Base-by-base conservation (phyloP, 2,113 vertebrate genomes). In the Lamprotornis superbus region DNA sequence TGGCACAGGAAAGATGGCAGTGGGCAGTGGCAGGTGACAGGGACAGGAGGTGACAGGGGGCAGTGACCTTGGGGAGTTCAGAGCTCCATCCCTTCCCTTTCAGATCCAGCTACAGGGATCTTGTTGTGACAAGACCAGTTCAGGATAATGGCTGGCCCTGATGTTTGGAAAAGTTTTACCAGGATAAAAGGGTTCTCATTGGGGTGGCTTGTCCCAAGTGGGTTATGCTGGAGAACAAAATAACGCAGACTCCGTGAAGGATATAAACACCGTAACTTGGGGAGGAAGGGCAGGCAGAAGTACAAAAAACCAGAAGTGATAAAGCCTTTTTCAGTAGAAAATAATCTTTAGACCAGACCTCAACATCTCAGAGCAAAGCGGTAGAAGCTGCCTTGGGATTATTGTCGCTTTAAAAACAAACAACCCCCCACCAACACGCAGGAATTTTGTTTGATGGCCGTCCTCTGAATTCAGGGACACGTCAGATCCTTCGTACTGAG, bases 61-160 rank as follows among this genome's bases (percentile, higher is more conserved):
- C 56, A 44, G 19, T 11, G 24, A 12, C 44, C 33, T 15, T 23
- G 55, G 33, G 55, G 20, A n/a, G 21, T 9, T 46, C 61, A 60
- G 74, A 16, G 49, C 24, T 30, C 31, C 47, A 30, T 14, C 35
- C 35, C 71, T 68, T n/a, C 1, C 44, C 39, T 60, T 63, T 27
- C 0, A 0, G 33, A 44, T 15, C 2, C 12, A 3, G 23, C 39
- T 64, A 12, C 50, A 27, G 8, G 33, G 35, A 30, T 52, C 50
- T 30, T 55, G 19, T 17, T 73, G 61, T 18, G 81, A 46, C 8
- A n/a, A 18, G 17, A 27, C 17, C 37, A 39, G 47, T 7, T 55
- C 12, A 22, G 18, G 52, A 37, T 9, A 44, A 30, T 9, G 33
- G 50, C 27, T 52, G 27, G 8, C 28, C 11, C 31, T 15, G 9